Evolutionary conservation across 1,140 invertebrate species (phyloP), one percentile per base, ranked within the genome.

Genomic region (Aphelenchoides fujianensis): DNA sequence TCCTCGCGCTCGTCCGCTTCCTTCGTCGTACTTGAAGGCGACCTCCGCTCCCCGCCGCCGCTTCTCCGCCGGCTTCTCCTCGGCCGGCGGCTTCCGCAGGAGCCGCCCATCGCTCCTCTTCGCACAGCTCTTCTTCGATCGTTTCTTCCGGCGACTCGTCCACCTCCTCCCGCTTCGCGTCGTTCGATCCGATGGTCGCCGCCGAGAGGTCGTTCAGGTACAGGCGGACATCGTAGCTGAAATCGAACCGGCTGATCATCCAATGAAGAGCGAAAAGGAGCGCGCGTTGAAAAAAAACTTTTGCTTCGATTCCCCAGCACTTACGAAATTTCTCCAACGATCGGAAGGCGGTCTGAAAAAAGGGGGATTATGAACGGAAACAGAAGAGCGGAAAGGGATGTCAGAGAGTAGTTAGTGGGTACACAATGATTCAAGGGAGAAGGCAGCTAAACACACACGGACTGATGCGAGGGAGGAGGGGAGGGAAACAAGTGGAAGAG

Each of bases 111-210:
- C 63, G 63, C 32, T 66, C 63, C 3, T 34, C 32, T 32, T 66
- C 63, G 63, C 63, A 66, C 27, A 66, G 31, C 7, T 66, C 63
- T 37, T 66, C 63, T 66, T 66, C 63, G 1, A 66, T 2, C 34
- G 5, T 48, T 12, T 48, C 55, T 30, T 48, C 41, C 12, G 41
- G 12, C 12, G 23, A 48, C 12, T 16, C 55, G 30, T 32, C 63
- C 1, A 41, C 63, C 1, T 66, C 32, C 37, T 31, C 53, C n/a
- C 53, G 16, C 31, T 19, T 32, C n/a, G 12, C 9, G 3, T 30
- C 32, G 1, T 12, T 37, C 3, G 27, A 12, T 12, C 63, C 63
- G 7, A 66, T 31, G 12, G 63, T 66, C 7, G 37, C 53, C 31
- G 37, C 63, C 19, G 32, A 36, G n/a, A 66, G 32, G 31, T 66